Evolutionary conservation across 2,797 vertebrate species (phyloP).

Genomic region (Lepilemur septentrionalis): DNA sequence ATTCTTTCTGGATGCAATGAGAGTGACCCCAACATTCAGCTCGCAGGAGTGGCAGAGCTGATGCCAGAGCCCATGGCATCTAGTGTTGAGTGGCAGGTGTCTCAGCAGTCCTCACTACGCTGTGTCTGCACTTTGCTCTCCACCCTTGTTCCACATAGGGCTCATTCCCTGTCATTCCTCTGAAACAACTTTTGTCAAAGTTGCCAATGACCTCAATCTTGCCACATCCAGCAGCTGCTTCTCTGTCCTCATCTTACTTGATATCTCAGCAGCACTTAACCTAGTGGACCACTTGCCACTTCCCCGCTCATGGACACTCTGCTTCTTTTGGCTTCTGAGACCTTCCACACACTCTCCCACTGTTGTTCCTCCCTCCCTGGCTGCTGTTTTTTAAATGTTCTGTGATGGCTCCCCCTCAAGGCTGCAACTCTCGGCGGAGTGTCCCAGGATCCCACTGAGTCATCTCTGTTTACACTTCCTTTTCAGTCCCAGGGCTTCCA

Average conservation of each 20-base stretch:
- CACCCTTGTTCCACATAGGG: neutral
- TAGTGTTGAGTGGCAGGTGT: neutral
- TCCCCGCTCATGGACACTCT: neutral
- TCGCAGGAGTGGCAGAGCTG: neutral
- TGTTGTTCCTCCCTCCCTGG: neutral
- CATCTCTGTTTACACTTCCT: neutral
- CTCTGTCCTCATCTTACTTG: neutral
- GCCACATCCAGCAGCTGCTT: neutral
- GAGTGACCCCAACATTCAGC: neutral
- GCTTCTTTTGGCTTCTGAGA: neutral
- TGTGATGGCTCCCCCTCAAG: neutral
- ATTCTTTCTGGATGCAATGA: neutral
- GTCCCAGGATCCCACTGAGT: neutral
- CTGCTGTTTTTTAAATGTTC: neutral
- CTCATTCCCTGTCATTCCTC: neutral
- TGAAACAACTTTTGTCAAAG: neutral
- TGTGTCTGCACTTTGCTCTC: neutral
- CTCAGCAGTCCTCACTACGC: neutral
- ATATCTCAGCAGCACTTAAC: neutral
- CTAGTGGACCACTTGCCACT: neutral
- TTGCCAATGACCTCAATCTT: neutral
- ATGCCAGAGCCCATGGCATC: neutral
- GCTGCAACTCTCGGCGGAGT: neutral
- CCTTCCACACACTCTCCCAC: too few species aligned
- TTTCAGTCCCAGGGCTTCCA: neutral